Base-by-base conservation (phyloP, 2,888 invertebrate species). In the Polyommatus iphigenia region DNA sequence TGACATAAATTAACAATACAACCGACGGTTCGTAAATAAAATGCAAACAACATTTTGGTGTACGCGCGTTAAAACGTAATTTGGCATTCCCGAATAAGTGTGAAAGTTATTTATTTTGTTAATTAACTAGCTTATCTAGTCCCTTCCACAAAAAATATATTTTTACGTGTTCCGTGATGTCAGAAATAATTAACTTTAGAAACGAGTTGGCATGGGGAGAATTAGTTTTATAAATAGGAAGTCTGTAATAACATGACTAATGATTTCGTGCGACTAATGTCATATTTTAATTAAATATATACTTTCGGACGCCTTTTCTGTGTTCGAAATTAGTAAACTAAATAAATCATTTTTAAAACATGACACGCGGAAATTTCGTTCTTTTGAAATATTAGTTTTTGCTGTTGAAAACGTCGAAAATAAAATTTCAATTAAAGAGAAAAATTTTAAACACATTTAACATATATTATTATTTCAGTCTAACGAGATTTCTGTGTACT, bases 241-340 rank as follows among this genome's bases (percentile, higher is more conserved):
- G 73, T 73, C 46, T 73, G 73, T 73, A 41, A 72, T 72, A 72
- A 73, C 73, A 41, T 73, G 46, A 73, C 46, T 73, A 73, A 73
- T 73, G 73, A 41, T 41, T 41, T 73, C 73, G 41, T 73, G 73
- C 46, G 73, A 73, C 73, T 73, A 46, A 73, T 41, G 73, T 73
- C 73, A 73, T 73, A 73, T 73, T 73, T 73, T 73, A 73, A 73
- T 73, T 73, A 41, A 73, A 73, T 46, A 73, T 73, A 73, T 73
- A 73, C 73, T 73, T 41, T 41, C n/a, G 73, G 46, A 73, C 73
- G 73, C 73, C 73, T 73, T 73, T 73, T 46, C 73, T 41, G 46
- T 41, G 73, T 73, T 24, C 24, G 20, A 46, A 73, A 73, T 73
- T 73, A 73, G 73, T 73, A 41, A 73, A 41, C 41, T 73, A 46